phyloP scores from a whole-genome alignment of 2,113 vertebrate genomes.

The Sinocyclocheilus grahami region DNA sequence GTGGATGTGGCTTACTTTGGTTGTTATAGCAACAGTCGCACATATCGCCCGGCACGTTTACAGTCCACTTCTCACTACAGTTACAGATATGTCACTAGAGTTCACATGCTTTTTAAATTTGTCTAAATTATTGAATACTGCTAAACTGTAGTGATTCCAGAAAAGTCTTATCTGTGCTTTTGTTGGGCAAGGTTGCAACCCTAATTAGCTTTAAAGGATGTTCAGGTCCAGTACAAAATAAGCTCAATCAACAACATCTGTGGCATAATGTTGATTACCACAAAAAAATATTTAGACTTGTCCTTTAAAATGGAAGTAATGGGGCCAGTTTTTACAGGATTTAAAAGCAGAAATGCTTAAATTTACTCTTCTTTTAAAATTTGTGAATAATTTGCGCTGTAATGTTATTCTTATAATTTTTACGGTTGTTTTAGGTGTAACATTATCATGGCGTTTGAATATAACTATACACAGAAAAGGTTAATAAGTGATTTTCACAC shows the following conservation, averaged over 20 bases:
- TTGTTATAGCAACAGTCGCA: conserved; percentile 50
- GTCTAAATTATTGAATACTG: not conserved
- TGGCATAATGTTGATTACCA: conserved; percentile 5
- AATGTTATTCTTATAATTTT: not conserved
- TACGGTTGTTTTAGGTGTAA: not conserved
- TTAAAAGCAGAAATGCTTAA: not conserved
- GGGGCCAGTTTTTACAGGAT: not conserved
- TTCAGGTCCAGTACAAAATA: not conserved
- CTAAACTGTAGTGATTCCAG: not conserved
- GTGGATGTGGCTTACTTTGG: conserved; percentile 54
- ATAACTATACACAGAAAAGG: not conserved
- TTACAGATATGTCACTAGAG: not conserved
- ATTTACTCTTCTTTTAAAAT: not conserved
- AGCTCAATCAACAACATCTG: not conserved
- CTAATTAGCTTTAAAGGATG: not conserved
- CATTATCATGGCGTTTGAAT: not conserved
- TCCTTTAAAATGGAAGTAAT: not conserved
- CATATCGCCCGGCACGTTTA: conserved; percentile 11
- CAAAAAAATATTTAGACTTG: not conserved
- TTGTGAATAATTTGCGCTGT: not conserved
- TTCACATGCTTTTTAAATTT: not conserved
- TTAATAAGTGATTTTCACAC: not conserved
- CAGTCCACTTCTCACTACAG: not conserved
- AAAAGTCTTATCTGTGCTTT: not conserved
- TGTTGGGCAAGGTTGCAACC: not conserved